Evolutionary conservation across 2,113 vertebrate species (phyloP).

Genomic region (Plecturocebus donacophilus): DNA sequence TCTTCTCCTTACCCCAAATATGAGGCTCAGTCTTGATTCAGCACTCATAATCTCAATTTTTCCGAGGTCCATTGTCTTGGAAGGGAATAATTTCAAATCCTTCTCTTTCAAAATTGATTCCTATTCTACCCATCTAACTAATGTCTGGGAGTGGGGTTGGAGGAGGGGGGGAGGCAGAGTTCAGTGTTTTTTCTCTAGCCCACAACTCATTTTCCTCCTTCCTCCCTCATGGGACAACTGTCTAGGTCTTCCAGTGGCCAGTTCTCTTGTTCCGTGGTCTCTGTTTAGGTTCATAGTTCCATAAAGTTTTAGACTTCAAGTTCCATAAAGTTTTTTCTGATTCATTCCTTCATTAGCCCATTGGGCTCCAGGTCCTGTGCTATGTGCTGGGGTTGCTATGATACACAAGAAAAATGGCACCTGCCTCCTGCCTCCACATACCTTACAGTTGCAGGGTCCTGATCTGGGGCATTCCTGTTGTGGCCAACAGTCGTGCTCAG

Average conservation of each 20-base stretch:
- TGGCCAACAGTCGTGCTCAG: background rate
- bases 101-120: background rate
- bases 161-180: background rate
- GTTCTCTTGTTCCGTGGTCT: background rate
- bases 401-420: background rate
- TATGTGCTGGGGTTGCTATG: background rate
- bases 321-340: background rate
- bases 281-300: too few species aligned
- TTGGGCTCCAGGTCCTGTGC: background rate
- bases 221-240: accelerated
- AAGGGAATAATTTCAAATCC: background rate
- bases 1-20: background rate
- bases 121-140: background rate
- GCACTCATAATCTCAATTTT: background rate
- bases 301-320: too few species aligned
- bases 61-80: background rate
- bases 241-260: too few species aligned
- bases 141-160: background rate
- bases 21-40: background rate
- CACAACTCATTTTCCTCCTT: background rate
- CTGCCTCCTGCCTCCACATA: background rate
- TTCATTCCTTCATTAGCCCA: background rate
- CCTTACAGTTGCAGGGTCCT: accelerated
- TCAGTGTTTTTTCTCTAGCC: background rate
- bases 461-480: background rate